Percentiles rank a stretch among this genome's conserved stretches.
These are phyloP conservation scores for Saccopteryx bilineata DNA, from an alignment of 2,113 vertebrate species.

Conservation along the genomic window DNA sequence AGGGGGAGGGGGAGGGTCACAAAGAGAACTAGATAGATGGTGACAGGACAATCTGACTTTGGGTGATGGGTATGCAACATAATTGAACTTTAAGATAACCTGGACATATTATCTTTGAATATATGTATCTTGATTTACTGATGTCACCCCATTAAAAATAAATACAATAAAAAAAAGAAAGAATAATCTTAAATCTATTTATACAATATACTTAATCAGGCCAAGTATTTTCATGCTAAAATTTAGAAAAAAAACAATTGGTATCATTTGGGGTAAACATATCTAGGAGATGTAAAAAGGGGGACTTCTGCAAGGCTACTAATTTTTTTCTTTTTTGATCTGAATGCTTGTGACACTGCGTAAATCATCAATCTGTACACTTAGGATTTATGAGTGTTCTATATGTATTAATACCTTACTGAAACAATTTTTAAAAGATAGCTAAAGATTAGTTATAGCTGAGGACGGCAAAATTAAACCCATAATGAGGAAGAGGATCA, in stretches of 20 bases:
- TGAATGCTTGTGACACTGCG: neutral
- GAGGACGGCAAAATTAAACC: neutral
- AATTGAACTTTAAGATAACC: no score
- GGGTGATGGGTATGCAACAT: no score
- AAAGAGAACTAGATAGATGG: no score
- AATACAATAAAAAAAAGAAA: no score
- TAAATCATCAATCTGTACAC: neutral
- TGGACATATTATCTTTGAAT: no score
- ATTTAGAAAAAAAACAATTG: neutral
- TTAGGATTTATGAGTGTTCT: neutral
- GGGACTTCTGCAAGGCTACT: neutral
- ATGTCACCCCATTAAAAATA: no score
- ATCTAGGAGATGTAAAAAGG: neutral
- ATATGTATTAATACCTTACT: neutral
- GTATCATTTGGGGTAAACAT: neutral
- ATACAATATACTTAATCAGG: neutral
- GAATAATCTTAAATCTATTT: neutral
- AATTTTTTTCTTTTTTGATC: neutral
- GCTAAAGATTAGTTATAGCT: neutral
- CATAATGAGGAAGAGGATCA: neutral
- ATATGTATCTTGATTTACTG: no score
- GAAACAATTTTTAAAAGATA: neutral
- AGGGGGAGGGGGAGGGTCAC: no score
- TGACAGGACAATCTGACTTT: no score
- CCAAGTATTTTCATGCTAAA: neutral